Evolutionary conservation across 2,888 invertebrate genomes (phyloP), one percentile per base, ranked within the genome.

Genomic region (Drosophila colorata): DNA sequence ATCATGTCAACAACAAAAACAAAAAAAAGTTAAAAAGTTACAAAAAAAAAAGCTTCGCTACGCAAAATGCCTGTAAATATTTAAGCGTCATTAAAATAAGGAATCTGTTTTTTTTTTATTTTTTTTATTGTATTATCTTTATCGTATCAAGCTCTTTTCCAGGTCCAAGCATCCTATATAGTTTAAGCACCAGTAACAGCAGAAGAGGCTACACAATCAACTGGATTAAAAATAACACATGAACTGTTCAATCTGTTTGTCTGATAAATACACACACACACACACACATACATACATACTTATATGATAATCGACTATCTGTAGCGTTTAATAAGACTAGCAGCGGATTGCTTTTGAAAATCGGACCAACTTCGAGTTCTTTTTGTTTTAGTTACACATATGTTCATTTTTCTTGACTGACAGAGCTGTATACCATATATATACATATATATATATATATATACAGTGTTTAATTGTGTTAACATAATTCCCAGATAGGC

Each of bases 41-140:
- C 41, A n/a, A 18, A 33, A 44, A 59, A 51, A 67, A n/a, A n/a
- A 59, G 80, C 86, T 82, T 82, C 75, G 83, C 82, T 83, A 86
- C 74, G 83, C 84, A 78, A 86, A 80, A 78, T 78, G 87, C 87
- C 84, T 83, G 82, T 83, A 83, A 71, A 83, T 83, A 86, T 70
- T 78, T 65, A 75, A 82, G 78, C 72, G 61, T 68, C 46, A 68
- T 52, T 64, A 25, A 51, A 25, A 37, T 64, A 58, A 69, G 38
- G 8, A 43, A 48, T 44, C 65, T 69, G 33, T 64, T 69, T 41
- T 28, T 46, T 61, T 55, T 13, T n/a, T n/a, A 51, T 48, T 31
- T 55, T 64, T 13, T 31, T 38, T 11, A 33, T 35, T 16, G 25
- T 8, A 13, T 31, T 33, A 37, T 37, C 14, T 52, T 33, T 57